Conservation (phyloP, 2,888 invertebrate species). For the Calephelis perditalis region DNA sequence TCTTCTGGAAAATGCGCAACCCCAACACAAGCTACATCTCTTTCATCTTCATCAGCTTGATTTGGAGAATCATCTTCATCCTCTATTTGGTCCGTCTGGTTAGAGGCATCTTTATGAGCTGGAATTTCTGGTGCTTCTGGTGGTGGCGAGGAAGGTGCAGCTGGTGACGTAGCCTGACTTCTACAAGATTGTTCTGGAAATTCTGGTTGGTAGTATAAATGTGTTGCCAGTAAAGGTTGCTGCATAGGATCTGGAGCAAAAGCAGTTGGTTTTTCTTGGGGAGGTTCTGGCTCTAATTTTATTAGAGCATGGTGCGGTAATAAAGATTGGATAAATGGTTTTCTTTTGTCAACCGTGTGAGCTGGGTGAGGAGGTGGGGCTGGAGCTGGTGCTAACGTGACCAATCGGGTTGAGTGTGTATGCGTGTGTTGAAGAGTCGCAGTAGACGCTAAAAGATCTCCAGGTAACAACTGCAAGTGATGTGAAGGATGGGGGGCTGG, state of each 20-base stretch:
- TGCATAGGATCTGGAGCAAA: conserved; percentile 70
- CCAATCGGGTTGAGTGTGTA: conserved; percentile 82
- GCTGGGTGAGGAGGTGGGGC: conserved; percentile 55
- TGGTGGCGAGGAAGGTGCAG: conserved; percentile 73
- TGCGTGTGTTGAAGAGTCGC: conserved; percentile 83
- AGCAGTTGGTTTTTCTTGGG: conserved; percentile 60
- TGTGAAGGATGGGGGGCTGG: conserved; percentile 78
- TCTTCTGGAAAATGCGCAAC: conserved; percentile 69
- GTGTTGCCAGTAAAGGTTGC: conserved; percentile 73
- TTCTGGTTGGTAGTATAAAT: conserved; percentile 78
- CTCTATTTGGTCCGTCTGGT: conserved; percentile 88
- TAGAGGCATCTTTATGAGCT: conserved; percentile 88
- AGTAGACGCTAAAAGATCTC: conserved; percentile 81
- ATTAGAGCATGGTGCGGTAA: conserved; percentile 77
- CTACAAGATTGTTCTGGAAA: conserved; percentile 70
- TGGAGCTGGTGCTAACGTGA: conserved; percentile 80
- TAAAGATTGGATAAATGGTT: conserved; percentile 69
- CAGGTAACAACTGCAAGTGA: conserved; percentile 82
- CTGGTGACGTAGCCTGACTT: conserved; percentile 79
- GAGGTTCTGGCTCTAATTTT: conserved; percentile 84
- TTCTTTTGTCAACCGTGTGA: conserved; percentile 56
- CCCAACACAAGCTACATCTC: conserved; percentile 65
- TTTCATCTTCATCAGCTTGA: conserved; percentile 65
- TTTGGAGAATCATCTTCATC: conserved; percentile 81
- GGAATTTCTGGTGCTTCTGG: conserved; percentile 77